Evolutionary conservation across 2,888 invertebrate genomes (phyloP), one percentile per base, ranked within the genome.

Genomic region (Caenorhabditis angaria): DNA sequence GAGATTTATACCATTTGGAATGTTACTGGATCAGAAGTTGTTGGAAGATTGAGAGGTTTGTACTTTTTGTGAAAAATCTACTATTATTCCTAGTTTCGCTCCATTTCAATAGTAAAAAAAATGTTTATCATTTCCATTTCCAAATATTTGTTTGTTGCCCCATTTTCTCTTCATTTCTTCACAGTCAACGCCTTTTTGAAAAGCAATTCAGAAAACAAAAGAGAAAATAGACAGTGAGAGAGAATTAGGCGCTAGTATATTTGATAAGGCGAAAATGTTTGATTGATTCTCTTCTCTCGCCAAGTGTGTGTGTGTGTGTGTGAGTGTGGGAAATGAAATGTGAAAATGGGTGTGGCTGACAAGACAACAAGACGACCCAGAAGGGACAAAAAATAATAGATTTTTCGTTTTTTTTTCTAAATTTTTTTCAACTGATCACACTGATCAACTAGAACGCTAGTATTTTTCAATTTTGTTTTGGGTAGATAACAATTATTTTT

Each of bases 1-100:
- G 87, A 86, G 70, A 76, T 80, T 10, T 83, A 85, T 70, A 84
- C 86, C 24, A 76, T 81, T 53, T 87, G 87, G 87, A 82, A 81
- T 65, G 70, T 87, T 29, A 81, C 81, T 63, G 83, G 77, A 25
- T 83, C 82, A 54, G 87, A 87, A 27, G 76, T 87, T 12, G 77
- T 83, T 59, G 87, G 84, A n/a, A 68, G 86, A 54, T 70, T 83
- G 27, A 69, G 87, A 79, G 85, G 87, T 87, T 24, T 2, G 25
- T 51, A 20, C 22, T 14, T 20, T 48, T 14, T 48, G 5, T 18
- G 48, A 48, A 48, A 48, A 48, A 48, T 48, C 18, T 32, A 8
- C 32, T 32, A 32, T 5, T 29, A 12, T 55, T 55, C n/a, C 4
- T 5, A 55, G 5, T 27, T 55, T 4, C 55, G 24, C 24, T 22